These are phyloP conservation scores for Benitochromis conjunctus DNA, from an alignment of 2,113 vertebrate genomes.

Conservation along the genomic window DNA sequence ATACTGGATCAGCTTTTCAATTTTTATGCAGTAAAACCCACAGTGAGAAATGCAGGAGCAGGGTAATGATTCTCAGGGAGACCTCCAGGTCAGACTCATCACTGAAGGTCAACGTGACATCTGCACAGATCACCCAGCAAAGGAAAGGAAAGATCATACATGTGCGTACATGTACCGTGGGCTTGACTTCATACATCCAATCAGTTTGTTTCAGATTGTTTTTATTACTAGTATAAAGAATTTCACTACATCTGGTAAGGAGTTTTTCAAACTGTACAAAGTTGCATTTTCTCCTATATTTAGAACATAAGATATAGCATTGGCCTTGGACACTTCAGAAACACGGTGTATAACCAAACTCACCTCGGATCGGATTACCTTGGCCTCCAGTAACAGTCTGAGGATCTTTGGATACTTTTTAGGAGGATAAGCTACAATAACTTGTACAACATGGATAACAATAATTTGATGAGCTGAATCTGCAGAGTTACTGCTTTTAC, in stretches of 20 bases:
- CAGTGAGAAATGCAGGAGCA: neutral
- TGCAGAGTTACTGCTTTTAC: neutral
- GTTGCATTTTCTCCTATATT: neutral
- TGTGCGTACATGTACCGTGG: neutral
- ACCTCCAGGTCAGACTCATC: neutral
- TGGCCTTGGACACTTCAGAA: neutral
- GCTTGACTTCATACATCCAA: neutral
- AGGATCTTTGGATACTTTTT: neutral
- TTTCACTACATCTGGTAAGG: fast-evolving
- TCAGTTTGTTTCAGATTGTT: neutral
- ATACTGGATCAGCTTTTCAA: neutral
- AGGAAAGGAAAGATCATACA: neutral
- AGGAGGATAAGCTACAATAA: neutral
- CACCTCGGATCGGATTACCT: fast-evolving
- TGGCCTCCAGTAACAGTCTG: neutral
- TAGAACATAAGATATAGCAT: fast-evolving
- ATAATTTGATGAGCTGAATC: neutral
- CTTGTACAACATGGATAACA: fast-evolving
- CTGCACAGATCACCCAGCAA: neutral
- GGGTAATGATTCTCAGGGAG: neutral
- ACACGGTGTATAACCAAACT: neutral
- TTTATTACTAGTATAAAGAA: neutral
- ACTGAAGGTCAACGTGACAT: neutral
- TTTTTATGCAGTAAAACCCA: neutral
- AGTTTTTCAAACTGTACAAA: neutral